Base-by-base conservation (phyloP, 2,113 vertebrate species). In the Oenanthe oenanthe region DNA sequence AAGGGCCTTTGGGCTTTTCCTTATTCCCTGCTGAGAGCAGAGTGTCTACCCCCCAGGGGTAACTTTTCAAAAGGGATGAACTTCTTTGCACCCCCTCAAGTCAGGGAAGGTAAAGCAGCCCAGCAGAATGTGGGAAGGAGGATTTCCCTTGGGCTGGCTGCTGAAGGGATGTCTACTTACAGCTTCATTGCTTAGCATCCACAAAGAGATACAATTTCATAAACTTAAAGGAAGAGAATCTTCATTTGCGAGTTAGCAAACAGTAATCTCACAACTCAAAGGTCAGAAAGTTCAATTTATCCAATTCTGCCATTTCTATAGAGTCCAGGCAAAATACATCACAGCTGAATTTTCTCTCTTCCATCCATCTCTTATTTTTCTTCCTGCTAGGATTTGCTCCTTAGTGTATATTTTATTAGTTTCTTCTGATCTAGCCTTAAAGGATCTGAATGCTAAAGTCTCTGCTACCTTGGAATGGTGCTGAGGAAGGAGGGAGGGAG, bases 31-130 rank as follows among this genome's bases (percentile, higher is more conserved):
- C 54, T 82, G 57, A 40, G 12, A 89, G 12, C 20, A 78, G 56
- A 20, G 8, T 36, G 31, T 45, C 45, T 48, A 13, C 12, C 3
- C 2, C 4, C 5, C 1, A 1, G 6, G 15, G 6, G 4, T 8
- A 34, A 32, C 45, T 88, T 92, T 93, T 57, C 45, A 50, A 20
- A 93, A 78, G 17, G 14, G 12, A 32, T 32, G 10, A 24, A 26
- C 50, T 84, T 75, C 40, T n/a, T 75, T 85, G 38, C 51, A 62
- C 7, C 5, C 12, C 14, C 22, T 56, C 40, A 65, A 84, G 63
- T 34, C 34, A 3, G 4, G 6, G 31, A 22, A 83, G 28, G 29
- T 32, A 50, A 43, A 73, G 28, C 4, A 85, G 21, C 32, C 54
- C 7, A 5, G 53, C 21, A 71, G 67, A 85, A 54, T 8, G 24